Conservation (phyloP, 2,888 invertebrate species). For the Amphimallon solstitiale region DNA sequence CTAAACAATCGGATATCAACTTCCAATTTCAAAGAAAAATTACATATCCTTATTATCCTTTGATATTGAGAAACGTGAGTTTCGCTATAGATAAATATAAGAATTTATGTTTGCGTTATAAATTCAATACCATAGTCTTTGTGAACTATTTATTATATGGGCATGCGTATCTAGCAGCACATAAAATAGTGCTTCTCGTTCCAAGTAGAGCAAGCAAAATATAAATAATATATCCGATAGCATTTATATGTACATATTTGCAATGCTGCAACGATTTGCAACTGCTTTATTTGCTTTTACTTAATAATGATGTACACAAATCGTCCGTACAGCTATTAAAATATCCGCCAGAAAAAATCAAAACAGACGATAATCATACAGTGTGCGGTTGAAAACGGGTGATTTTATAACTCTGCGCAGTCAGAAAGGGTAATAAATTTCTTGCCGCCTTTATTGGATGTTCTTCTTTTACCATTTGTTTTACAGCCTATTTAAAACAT, state of each 20-base stretch:
- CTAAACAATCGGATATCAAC: too few species aligned
- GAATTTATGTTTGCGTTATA: too few species aligned
- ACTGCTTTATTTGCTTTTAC: conserved; percentile 21
- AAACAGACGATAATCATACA: conserved; percentile 29
- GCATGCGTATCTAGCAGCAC: too few species aligned
- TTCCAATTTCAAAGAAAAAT: too few species aligned
- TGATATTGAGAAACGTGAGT: too few species aligned
- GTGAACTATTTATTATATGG: background rate
- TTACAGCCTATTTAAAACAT: conserved; percentile 15
- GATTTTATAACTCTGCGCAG: conserved; percentile 26
- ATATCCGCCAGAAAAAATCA: conserved; percentile 9
- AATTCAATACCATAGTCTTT: too few species aligned
- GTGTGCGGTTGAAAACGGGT: conserved; percentile 11
- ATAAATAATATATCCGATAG: background rate
- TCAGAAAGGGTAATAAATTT: conserved; percentile 22
- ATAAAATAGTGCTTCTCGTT: background rate
- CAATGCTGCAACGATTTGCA: background rate
- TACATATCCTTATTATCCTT: too few species aligned
- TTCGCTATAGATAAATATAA: too few species aligned
- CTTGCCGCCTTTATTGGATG: conserved; percentile 22
- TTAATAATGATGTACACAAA: conserved; percentile 23
- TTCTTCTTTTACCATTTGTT: conserved; percentile 18
- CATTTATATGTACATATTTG: background rate
- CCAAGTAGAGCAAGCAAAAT: background rate
- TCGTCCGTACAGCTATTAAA: conserved; percentile 6